phyloP scores from a whole-genome alignment of 1,140 invertebrate species.

The Neodiprion pinetum region DNA sequence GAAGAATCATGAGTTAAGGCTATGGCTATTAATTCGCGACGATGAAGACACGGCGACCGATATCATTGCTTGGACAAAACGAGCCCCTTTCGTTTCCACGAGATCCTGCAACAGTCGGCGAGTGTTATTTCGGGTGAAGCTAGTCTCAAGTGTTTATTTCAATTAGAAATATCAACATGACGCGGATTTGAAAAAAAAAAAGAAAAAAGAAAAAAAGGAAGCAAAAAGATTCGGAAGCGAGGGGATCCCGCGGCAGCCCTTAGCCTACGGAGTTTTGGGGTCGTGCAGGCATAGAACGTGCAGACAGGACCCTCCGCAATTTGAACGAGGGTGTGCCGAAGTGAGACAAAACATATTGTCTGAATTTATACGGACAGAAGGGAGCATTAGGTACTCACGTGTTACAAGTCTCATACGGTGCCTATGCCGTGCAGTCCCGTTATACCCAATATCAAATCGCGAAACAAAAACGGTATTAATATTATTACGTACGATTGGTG shows the following conservation, averaged over 20 bases:
- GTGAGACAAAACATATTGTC: constrained; percentile 62
- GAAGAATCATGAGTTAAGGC: too few relatives aligned
- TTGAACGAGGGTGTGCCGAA: constrained; percentile 45
- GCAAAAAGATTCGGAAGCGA: constrained; percentile 11
- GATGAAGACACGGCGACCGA: too few relatives aligned
- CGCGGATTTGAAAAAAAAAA: neutral
- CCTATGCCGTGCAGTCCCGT: constrained; percentile 22
- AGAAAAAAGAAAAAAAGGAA: constrained; percentile 11
- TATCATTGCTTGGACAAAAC: too few relatives aligned
- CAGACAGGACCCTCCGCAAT: constrained; percentile 17
- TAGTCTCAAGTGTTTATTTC: neutral
- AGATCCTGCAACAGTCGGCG: too few relatives aligned
- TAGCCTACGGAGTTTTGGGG: neutral
- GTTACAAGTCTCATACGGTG: constrained; percentile 54
- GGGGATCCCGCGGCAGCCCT: constrained; percentile 20
- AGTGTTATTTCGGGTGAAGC: too few relatives aligned
- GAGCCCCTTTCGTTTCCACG: too few relatives aligned
- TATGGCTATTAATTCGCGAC: too few relatives aligned
- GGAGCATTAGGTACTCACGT: constrained; percentile 61
- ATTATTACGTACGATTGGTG: too few relatives aligned
- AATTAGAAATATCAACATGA: constrained; percentile 8
- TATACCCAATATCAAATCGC: too few relatives aligned
- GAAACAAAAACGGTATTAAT: too few relatives aligned
- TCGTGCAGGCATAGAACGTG: constrained; percentile 9
- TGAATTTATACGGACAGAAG: constrained; percentile 58